Base-by-base conservation (phyloP, 2,113 vertebrate genomes). In the Pseudolaguvia tuberculata region DNA sequence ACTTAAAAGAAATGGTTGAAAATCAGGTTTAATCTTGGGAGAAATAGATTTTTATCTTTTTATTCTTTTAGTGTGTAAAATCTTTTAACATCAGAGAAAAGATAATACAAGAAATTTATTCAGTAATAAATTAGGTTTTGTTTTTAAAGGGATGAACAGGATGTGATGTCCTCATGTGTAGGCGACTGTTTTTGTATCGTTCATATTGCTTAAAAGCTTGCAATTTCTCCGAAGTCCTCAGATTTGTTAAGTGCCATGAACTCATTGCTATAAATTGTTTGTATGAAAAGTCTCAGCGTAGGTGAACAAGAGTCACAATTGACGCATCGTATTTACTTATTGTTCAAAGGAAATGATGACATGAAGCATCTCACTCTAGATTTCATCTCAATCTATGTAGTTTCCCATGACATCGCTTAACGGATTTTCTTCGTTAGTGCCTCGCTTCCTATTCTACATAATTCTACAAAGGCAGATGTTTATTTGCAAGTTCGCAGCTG, bases 241-340 rank as follows among this genome's bases (percentile, higher is more conserved):
- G 80, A 50, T 77, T 68, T 68, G 35, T 58, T 63, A 83, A 84
- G 85, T 85, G 79, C 70, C 75, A 73, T 82, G 82, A 84, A 82
- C 79, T 83, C 78, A 71, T 72, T 74, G 74, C 67, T 85, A 57
- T 86, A 86, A 86, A 86, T 78, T 86, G 84, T 86, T 86, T 86
- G 80, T 82, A 80, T 76, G 39, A 78, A 73, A 71, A 35, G 39
- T 8, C 72, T 65, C 72, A 70, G 72, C 63, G 84, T 82, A 82
- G 73, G 80, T 84, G 81, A 84, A 80, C 23, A 80, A 75, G 78
- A 81, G 29, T 76, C 68, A 75, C 70, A 61, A 72, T 78, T 73
- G 80, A 70, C 82, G 72, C 61, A 77, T 53, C 70, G 65, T 69
- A 45, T 59, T 79, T 56, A 72, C 45, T 81, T 75, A 80, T 59